phyloP scores from a whole-genome alignment of 53 echinoderm and acorn worm species.

The Paelopatides confundens region DNA sequence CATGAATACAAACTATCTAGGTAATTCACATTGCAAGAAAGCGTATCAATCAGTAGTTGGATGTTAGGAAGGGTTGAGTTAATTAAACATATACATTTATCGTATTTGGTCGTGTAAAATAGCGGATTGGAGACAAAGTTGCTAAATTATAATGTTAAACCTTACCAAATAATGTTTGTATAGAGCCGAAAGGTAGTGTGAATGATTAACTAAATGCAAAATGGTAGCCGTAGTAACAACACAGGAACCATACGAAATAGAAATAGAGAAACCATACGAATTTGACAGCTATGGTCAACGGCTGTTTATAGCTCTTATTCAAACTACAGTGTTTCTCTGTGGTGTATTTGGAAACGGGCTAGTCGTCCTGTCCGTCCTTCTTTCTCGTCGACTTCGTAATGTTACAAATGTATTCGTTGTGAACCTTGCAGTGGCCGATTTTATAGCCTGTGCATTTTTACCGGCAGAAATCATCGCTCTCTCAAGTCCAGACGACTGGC shows the following conservation, averaged over 20 bases:
- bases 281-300: constrained; percentile 25
- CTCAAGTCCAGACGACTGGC: constrained; percentile 11
- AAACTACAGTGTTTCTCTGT: neutral
- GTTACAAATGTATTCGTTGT: constrained; percentile 41
- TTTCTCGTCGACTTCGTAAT: constrained; percentile 44
- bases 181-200: no score
- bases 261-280: constrained; percentile 14
- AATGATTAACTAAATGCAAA: no score
- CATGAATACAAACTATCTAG: no score
- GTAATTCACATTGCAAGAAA: no score
- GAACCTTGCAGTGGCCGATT: constrained; percentile 51
- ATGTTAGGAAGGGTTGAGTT: no score
- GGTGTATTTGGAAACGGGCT: constrained; percentile 42
- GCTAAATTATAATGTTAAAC: no score
- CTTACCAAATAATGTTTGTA: no score
- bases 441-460: constrained; percentile 44
- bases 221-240: neutral
- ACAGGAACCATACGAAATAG: neutral
- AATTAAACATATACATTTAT: no score
- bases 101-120: no score
- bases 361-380: neutral
- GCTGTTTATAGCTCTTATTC: neutral
- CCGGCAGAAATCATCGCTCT: constrained; percentile 54
- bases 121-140: no score
- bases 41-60: no score